phyloP scores from a whole-genome alignment of 30 jellyfish, hydroid and myxozoan species.

The Turritopsis rubra region DNA sequence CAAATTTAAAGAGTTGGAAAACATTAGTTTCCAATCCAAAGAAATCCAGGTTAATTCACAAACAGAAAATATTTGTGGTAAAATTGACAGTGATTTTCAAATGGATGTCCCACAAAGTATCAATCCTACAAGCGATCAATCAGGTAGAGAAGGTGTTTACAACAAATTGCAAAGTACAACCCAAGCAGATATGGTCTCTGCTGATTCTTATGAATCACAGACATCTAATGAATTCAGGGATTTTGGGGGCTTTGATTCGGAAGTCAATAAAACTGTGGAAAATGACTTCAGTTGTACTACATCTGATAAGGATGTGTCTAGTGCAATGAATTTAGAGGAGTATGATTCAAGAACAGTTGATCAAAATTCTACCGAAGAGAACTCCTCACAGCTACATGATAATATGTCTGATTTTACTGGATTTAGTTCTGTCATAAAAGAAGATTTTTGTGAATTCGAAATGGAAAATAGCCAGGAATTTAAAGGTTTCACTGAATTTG shows the following conservation, averaged over 20 bases:
- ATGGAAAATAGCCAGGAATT: neutral
- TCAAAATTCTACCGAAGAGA: neutral
- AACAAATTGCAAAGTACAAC: neutral
- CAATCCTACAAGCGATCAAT: neutral
- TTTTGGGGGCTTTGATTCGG: conserved; percentile 8
- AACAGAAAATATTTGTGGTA: neutral
- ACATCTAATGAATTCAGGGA: neutral
- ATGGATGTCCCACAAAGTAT: neutral
- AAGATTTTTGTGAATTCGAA: neutral
- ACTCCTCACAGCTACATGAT: neutral
- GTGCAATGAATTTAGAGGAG: neutral
- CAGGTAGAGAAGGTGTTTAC: too few species aligned
- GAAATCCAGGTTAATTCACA: neutral
- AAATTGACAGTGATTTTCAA: neutral
- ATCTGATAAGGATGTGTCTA: neutral
- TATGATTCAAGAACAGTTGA: neutral
- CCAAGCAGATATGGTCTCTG: neutral
- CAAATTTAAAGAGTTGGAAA: neutral
- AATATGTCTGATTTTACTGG: neutral
- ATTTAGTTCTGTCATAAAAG: neutral
- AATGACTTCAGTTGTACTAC: neutral
- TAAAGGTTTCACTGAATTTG: neutral
- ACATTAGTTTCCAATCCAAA: neutral
- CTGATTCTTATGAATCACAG: neutral
- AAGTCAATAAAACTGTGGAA: neutral